Conservation (phyloP, 2,797 vertebrate species). For the Macroramphosus scolopax region DNA sequence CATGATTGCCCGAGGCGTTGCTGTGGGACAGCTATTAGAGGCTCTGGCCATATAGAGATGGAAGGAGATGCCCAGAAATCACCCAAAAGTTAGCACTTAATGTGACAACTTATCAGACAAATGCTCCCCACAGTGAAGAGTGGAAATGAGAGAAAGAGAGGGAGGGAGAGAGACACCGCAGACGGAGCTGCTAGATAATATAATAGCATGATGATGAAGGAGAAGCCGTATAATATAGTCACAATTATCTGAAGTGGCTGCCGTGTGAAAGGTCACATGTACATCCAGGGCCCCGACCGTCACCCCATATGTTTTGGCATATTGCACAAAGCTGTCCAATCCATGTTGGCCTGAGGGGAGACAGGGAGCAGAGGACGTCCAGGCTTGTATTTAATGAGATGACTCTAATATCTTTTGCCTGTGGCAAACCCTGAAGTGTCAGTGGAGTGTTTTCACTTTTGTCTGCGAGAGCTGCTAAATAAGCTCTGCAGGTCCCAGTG, state of each 20-base stretch:
- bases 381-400: constrained; percentile 89
- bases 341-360: constrained; percentile 62
- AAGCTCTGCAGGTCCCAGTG: constrained; percentile 88
- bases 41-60: constrained; percentile 91
- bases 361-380: constrained; percentile 50
- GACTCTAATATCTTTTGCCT: constrained; percentile 84
- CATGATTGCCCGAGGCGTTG: constrained; percentile 90
- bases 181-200: constrained; percentile 42
- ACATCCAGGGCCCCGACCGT: constrained; percentile 50
- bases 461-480: constrained; percentile 90
- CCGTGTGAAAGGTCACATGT: constrained; percentile 66
- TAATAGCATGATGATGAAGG: constrained; percentile 28
- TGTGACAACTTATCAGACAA: constrained; percentile 97
- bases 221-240: constrained; percentile 49
- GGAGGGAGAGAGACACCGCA: constrained; percentile 26
- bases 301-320: constrained; percentile 68
- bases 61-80: constrained; percentile 82
- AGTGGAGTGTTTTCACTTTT: constrained; percentile 80
- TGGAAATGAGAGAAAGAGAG: constrained; percentile 52
- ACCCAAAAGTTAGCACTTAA: constrained; percentile 97
- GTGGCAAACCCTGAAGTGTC: constrained; percentile 75
- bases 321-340: constrained; percentile 69
- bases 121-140: constrained; percentile 82
- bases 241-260: constrained; percentile 61
- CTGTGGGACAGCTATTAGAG: constrained; percentile 95